Base-by-base conservation (phyloP, 2,113 vertebrate species). In the Crotalus viridis region DNA sequence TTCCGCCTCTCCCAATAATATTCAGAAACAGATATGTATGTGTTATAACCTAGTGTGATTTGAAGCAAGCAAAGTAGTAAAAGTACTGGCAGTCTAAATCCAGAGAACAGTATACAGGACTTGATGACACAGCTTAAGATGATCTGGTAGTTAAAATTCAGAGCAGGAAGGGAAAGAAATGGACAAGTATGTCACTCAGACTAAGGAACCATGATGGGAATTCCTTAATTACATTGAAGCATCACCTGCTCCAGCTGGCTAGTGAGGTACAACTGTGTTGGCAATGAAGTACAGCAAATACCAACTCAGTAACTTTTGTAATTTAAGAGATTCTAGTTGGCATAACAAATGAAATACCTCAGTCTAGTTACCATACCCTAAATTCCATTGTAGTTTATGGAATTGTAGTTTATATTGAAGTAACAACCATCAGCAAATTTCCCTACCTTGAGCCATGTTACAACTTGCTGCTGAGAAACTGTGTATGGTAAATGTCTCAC, bases 401-500 rank as follows among this genome's bases (percentile, higher is more conserved):
- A 28, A 74, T 33, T 74, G 64, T 33, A 74, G 69, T 81, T 74
- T 74, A 74, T 74, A 15, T 5, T 39, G n/a, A 39, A 33, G n/a
- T 74, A 74, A 81, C 15, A 81, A 19, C 15, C 15, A 0, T 39
- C 5, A 26, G 21, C 10, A 10, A 22, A 48, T 86, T 86, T 86
- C 43, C 21, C 85, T 13, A 51, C 15, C 15, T 19, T 88, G 51
- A n/a, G 1, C n/a, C 52, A 56, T 21, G 33, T 33, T 43, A 43
- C 43, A 6, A 39, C 17, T n/a, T 89, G n/a, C 33, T 43, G 10
- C 24, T 33, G 10, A 19, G 21, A 39, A 57, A 43, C n/a, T 51
- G 22, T 0, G 1, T 2, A 5, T 0, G 0, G 86, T 95, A 43
- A 43, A 13, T 9, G n/a, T 52, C 19, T 69, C 54, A 10, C 28